phyloP scores from a whole-genome alignment of 2,888 invertebrate species.

The Altica lythri region DNA sequence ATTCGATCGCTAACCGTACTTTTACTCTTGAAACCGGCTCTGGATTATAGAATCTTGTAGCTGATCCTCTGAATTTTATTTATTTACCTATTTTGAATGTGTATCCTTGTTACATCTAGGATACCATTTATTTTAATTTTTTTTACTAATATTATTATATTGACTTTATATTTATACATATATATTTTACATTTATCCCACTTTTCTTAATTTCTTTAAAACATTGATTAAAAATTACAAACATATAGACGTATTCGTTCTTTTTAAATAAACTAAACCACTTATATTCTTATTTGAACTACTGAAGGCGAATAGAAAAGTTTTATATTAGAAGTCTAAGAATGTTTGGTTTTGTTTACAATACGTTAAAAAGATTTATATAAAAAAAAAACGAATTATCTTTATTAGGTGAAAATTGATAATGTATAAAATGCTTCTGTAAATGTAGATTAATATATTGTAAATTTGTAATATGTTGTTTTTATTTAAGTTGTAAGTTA shows the following conservation, averaged over 20 bases:
- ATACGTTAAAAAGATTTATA: constrained; percentile 26
- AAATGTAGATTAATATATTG: constrained; percentile 36
- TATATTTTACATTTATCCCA: no score
- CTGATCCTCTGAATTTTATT: no score
- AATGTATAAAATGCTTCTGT: constrained; percentile 39
- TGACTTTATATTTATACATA: no score
- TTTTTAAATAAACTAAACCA: constrained; percentile 24
- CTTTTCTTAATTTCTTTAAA: no score
- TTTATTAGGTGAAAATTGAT: constrained; percentile 36
- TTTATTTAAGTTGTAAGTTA: constrained; percentile 35
- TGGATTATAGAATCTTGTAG: no score
- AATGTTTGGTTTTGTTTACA: constrained; percentile 27
- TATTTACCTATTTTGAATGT: no score
- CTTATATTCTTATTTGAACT: constrained; percentile 12
- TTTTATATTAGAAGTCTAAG: constrained; percentile 22
- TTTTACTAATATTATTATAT: constrained; percentile 1
- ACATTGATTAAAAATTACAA: no score
- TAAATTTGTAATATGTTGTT: constrained; percentile 43
- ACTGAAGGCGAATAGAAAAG: not conserved
- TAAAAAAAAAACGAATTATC: constrained; percentile 32
- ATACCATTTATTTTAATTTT: not conserved
- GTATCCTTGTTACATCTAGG: no score
- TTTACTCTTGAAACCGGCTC: no score
- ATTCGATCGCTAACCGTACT: no score
- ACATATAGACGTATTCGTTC: no score